A percentile compares a stretch with the other conserved stretches of the same genome.
These are phyloP conservation scores for Chrysoperla carnea DNA, from an alignment of 1,140 invertebrate genomes.

Conservation along the genomic window DNA sequence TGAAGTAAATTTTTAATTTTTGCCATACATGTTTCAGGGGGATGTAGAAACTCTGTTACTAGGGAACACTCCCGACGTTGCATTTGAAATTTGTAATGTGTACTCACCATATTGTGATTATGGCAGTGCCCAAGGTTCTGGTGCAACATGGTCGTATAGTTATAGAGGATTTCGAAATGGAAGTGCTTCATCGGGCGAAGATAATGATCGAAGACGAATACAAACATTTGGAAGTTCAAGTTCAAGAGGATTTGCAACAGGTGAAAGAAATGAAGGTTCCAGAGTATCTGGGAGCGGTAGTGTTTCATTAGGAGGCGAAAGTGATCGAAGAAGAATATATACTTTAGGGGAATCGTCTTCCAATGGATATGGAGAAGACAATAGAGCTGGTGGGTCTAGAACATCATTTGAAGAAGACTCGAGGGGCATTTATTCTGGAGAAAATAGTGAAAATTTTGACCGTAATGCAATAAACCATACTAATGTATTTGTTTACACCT, in stretches of 20 bases:
- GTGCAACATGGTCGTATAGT: not conserved
- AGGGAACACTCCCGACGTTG: conserved; percentile 51
- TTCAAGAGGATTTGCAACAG: not conserved
- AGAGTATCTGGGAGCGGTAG: not conserved
- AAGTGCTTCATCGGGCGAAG: not conserved
- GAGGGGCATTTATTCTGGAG: not conserved
- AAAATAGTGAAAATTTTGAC: not conserved
- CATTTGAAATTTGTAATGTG: conserved; percentile 54
- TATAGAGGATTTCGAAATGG: not conserved
- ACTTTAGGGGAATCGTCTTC: too few relatives aligned
- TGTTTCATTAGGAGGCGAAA: not conserved
- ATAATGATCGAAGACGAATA: not conserved
- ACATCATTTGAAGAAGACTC: too few relatives aligned
- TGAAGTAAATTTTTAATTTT: not conserved
- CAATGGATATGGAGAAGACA: too few relatives aligned
- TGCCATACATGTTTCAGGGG: conserved; percentile 31
- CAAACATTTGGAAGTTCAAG: conserved; percentile 1
- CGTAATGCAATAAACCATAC: too few relatives aligned
- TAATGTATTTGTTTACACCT: too few relatives aligned
- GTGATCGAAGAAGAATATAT: too few relatives aligned
- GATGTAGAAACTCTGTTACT: conserved; percentile 60
- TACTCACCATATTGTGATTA: conserved; percentile 43
- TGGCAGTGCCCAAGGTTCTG: not conserved
- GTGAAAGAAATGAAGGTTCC: not conserved
- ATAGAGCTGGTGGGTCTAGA: too few relatives aligned